Base-by-base conservation (phyloP, 1,140 invertebrate genomes). In the Diorhabda elongata region DNA sequence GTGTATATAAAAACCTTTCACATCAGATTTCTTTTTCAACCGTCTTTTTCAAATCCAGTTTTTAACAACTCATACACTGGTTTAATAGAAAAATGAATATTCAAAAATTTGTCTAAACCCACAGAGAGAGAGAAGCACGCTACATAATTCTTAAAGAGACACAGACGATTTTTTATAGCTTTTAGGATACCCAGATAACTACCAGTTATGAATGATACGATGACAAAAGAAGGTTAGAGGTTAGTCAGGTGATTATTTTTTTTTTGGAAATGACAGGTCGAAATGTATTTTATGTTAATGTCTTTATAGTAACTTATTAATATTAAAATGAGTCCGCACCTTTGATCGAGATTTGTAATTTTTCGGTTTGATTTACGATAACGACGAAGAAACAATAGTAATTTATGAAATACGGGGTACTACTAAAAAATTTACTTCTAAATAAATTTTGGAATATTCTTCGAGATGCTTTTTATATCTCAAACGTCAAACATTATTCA, bases 271-370 rank as follows among this genome's bases (percentile, higher is more conserved):
- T 52, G 47, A 52, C 47, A 52, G 47, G 6, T 52, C n/a, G n/a
- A 52, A 52, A 52, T 52, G 47, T 52, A 52, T 52, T 52, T 52
- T 52, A 52, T 52, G 47, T 52, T 52, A 52, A 52, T 52, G 47
- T 52, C 47, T 52, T n/a, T 52, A 52, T 52, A 8, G 47, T 52
- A 52, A 52, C 47, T 52, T 52, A 52, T 52, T 52, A 52, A 52
- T 52, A 52, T 52, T 52, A 3, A 52, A 52, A 52, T 52, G 6
- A 6, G 47, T 52, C 47, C n/a, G 6, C 47, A 9, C 47, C 26
- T 26, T 26, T 26, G 26, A 26, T 26, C 26, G 26, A 26, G 26
- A 26, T 26, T 26, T 26, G 26, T 26, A 26, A 26, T 26, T 26
- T 26, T 26, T 26, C 26, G 26, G 26, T 26, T 26, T 26, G 26